Base-by-base conservation (phyloP, 2,113 vertebrate genomes). In the Amphiprion percula region DNA sequence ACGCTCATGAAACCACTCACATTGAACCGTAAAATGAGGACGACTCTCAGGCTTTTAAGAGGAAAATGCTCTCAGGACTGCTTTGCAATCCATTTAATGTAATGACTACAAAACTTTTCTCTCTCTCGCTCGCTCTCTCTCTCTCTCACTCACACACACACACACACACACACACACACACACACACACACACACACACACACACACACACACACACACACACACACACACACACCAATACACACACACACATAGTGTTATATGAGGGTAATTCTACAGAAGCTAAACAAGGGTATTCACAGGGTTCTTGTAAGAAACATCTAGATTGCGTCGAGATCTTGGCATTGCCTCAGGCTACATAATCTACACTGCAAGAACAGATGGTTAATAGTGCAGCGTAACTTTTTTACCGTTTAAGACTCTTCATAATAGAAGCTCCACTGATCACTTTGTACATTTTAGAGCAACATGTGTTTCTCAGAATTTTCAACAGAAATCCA, bases 51-150 rank as follows among this genome's bases (percentile, higher is more conserved):
- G 78, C 73, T 88, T 91, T 87, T 84, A 80, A 83, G 63, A 67
- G 83, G 37, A 81, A 89, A 88, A 79, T 14, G 44, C 76, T 74
- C 58, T 63, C 79, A 52, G 85, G 74, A 77, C 80, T 61, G 75
- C 63, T 80, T 64, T 64, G 76, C 75, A 80, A 86, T 89, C 75
- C 62, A 83, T 86, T 77, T 73, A 82, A 68, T 75, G 68, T 76
- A 78, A 89, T 76, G 81, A 84, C 75, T 60, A 53, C 5, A 39
- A 80, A 55, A 80, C 65, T 21, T 21, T 21, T 21, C 21, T 21
- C 21, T 21, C 21, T 21, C 21, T 21, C 21, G 1, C 21, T 21
- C 21, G 21, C 21, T 21, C 21, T 21, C 21, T 21, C 21, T 21
- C 21, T 21, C 21, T 21, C 21, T 21, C 21, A n/a, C n/a, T n/a